Conservation (phyloP, 92 coral and sea anemone species). For the Galaxea fascicularis region DNA sequence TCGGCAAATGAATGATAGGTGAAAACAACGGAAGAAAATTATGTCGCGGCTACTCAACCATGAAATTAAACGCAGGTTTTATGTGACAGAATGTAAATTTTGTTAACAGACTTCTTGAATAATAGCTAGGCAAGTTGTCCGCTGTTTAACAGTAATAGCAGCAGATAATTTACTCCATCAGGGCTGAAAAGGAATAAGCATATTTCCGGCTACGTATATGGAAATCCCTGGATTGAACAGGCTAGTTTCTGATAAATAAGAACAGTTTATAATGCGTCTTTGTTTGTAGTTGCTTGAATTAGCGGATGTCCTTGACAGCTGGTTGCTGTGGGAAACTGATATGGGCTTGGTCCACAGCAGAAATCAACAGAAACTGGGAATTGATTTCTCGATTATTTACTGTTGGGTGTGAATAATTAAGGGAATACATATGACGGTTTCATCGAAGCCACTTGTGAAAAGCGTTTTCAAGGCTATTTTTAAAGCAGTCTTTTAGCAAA, state of each 20-base stretch:
- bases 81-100: conserved; percentile 12
- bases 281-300: conserved; percentile 17
- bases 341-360: conserved; percentile 1
- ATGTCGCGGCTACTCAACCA: conserved; percentile 45
- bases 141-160: neutral
- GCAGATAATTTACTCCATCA: neutral
- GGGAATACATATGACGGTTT: too few relatives aligned
- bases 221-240: neutral
- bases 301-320: conserved; percentile 30
- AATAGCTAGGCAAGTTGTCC: neutral
- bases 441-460: too few relatives aligned
- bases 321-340: conserved; percentile 16
- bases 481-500: too few relatives aligned
- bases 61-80: conserved; percentile 35
- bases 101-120: neutral
- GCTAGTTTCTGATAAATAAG: neutral
- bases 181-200: neutral
- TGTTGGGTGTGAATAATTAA: neutral
- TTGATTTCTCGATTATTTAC: conserved; percentile 3
- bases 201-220: neutral
- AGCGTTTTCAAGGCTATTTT: too few relatives aligned
- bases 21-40: conserved; percentile 34
- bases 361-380: neutral
- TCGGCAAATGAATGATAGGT: neutral
- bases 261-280: neutral